A percentile compares a stretch with the other conserved stretches of the same genome.
Conservation (phyloP, 1,140 invertebrate genomes). For the Polypedilum pembai region DNA sequence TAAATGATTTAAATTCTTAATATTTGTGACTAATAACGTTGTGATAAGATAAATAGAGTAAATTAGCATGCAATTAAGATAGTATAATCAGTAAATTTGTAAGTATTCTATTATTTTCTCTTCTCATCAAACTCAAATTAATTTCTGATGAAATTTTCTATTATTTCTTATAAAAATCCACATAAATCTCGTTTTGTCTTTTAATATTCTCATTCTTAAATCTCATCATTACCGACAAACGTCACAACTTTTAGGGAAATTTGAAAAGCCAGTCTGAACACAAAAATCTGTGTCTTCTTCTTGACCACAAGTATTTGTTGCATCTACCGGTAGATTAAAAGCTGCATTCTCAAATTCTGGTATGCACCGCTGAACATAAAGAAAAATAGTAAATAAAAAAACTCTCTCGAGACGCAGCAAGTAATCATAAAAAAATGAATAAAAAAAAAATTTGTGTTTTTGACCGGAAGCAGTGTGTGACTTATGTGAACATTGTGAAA, state of each 20-base stretch:
- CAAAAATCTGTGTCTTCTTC: conserved; percentile 73
- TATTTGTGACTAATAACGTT: too few relatives aligned
- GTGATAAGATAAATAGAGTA: too few relatives aligned
- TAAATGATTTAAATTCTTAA: too few relatives aligned
- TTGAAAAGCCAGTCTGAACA: conserved; percentile 67
- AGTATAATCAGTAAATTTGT: too few relatives aligned
- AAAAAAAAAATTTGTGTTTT: background rate
- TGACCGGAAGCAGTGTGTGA: conserved; percentile 11
- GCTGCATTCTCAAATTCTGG: conserved; percentile 96
- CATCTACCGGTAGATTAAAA: conserved; percentile 76
- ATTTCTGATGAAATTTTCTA: too few relatives aligned
- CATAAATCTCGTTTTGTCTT: too few relatives aligned
- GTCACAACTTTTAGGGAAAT: conserved; percentile 47
- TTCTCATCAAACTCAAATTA: too few relatives aligned
- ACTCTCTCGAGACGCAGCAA: conserved; percentile 35
- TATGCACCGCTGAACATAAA: conserved; percentile 70
- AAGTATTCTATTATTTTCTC: too few relatives aligned
- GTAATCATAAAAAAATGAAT: conserved; percentile 32
- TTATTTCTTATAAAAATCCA: too few relatives aligned
- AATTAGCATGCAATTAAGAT: too few relatives aligned
- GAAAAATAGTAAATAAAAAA: background rate
- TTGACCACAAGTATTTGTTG: conserved; percentile 92
- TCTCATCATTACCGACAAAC: conserved; percentile 39
- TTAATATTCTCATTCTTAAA: too few relatives aligned
- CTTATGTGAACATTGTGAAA: conserved; percentile 23